phyloP scores from a whole-genome alignment of 2,113 vertebrate genomes.

The Aptenodytes forsteri region DNA sequence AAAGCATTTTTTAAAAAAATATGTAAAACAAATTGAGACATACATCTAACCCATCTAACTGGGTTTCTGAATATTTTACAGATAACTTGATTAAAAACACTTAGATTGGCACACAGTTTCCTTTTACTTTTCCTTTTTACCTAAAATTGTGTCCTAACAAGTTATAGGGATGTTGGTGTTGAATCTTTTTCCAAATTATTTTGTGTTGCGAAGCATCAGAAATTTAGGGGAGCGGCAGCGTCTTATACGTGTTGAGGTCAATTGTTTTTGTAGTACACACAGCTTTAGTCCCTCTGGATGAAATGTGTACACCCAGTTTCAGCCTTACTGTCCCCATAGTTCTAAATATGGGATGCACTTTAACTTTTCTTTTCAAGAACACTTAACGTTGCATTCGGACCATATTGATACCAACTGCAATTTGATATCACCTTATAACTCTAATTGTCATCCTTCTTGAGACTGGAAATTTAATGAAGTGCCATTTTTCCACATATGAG shows the following conservation, averaged over 20 bases:
- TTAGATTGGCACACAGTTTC: background rate
- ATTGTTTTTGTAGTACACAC: background rate
- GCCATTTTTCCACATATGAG: accelerated
- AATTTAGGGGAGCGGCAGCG: background rate
- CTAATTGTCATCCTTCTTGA: background rate
- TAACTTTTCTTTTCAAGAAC: background rate
- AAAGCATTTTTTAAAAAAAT: background rate
- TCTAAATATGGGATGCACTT: background rate
- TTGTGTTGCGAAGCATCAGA: background rate
- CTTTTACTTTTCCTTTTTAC: background rate
- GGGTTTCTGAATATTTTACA: background rate
- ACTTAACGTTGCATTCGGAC: background rate
- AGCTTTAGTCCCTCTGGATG: background rate
- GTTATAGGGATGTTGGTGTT: background rate
- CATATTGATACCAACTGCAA: background rate
- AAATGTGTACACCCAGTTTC: background rate
- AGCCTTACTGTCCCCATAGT: background rate
- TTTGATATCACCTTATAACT: background rate
- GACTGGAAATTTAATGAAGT: background rate
- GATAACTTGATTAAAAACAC: background rate
- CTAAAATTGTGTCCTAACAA: background rate
- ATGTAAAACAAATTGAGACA: background rate
- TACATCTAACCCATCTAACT: background rate
- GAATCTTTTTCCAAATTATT: background rate
- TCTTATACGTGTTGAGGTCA: background rate